Percentiles rank a stretch among this genome's conserved stretches.
These are phyloP conservation scores for Varroa destructor DNA, from an alignment of 1,140 invertebrate genomes.

Conservation along the genomic window DNA sequence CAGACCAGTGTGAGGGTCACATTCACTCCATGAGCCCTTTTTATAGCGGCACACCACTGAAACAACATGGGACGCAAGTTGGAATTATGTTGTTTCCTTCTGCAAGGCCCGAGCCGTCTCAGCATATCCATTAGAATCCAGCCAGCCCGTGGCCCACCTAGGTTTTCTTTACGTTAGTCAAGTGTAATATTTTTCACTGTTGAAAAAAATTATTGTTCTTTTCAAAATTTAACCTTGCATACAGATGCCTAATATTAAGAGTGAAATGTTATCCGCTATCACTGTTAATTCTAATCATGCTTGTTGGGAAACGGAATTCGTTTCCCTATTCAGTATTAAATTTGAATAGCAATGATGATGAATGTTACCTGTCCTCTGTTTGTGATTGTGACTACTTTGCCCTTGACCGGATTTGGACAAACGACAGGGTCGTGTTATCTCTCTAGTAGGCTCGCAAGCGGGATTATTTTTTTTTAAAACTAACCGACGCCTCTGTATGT, in stretches of 20 bases:
- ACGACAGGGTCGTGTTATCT: constrained; percentile 68
- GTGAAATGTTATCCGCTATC: too few relatives aligned
- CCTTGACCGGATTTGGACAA: constrained; percentile 56
- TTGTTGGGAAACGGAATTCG: too few relatives aligned
- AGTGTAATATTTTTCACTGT: too few relatives aligned
- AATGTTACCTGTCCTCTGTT: background rate
- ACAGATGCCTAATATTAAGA: too few relatives aligned
- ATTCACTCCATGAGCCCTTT: constrained; percentile 35
- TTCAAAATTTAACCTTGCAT: too few relatives aligned
- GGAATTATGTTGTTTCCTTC: too few relatives aligned
- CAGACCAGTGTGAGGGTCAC: constrained; percentile 31
- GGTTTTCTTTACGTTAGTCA: background rate
- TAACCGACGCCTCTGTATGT: constrained; percentile 59
- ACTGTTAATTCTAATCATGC: too few relatives aligned
- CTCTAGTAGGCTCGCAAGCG: constrained; percentile 62
- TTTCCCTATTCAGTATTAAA: too few relatives aligned
- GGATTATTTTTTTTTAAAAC: constrained; percentile 66
- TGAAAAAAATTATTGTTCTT: too few relatives aligned
- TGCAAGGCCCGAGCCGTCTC: too few relatives aligned
- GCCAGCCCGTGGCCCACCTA: background rate
- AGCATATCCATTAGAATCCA: background rate
- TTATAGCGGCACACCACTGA: constrained; percentile 34
- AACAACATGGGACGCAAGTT: background rate
- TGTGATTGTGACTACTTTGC: background rate
- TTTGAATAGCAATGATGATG: background rate